These are phyloP conservation scores for Sarcoramphus papa DNA, from an alignment of 2,797 vertebrate species.

Conservation along the genomic window DNA sequence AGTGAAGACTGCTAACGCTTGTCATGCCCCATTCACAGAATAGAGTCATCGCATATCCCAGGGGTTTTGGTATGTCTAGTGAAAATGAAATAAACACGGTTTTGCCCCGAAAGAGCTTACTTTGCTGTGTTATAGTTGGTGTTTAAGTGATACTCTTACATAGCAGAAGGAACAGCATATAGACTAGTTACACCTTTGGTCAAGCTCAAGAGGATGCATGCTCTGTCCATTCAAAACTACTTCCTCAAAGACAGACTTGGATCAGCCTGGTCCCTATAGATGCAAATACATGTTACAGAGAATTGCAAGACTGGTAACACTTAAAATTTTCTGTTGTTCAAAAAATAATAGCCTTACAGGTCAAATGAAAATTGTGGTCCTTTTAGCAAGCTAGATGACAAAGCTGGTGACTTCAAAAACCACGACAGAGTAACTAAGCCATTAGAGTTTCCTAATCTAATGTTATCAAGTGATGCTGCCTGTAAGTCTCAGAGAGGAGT, in stretches of 20 bases:
- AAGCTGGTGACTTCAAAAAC: neutral
- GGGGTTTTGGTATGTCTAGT: neutral
- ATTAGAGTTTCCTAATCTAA: neutral
- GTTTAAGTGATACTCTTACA: neutral
- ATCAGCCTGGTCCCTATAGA: neutral
- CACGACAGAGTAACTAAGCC: neutral
- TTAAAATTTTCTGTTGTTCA: neutral
- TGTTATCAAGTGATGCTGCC: neutral
- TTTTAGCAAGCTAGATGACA: neutral
- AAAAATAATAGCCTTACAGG: neutral
- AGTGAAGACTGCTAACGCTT: neutral
- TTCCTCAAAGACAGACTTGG: neutral
- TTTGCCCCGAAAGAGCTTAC: neutral
- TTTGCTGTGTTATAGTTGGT: neutral
- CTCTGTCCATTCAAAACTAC: neutral
- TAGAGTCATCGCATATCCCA: neutral
- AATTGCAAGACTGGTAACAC: neutral
- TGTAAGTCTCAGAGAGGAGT: neutral
- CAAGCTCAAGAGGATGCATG: neutral
- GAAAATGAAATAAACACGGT: neutral
- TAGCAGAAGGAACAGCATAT: neutral
- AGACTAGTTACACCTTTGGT: neutral
- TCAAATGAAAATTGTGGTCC: neutral
- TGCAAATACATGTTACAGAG: slow-evolving; percentile 14
- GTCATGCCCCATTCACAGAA: neutral